Conservation (phyloP, 2,797 vertebrate species). For the Xiphophorus birchmanni region DNA sequence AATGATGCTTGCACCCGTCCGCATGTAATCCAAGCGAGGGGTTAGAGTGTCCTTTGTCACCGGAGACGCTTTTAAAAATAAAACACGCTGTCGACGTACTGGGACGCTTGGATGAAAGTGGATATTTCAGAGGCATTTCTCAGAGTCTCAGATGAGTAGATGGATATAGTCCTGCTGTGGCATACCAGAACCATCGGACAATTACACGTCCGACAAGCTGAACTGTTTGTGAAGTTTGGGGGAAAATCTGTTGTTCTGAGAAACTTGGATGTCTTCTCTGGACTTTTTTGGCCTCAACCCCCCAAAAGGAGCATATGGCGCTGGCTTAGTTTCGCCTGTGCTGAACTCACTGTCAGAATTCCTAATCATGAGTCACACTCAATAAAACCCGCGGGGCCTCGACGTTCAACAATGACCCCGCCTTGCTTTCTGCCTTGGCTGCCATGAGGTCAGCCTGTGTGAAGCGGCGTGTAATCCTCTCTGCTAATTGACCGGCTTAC, state of each 20-base stretch:
- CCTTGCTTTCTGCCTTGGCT: constrained; percentile 29
- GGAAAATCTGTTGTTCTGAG: constrained; percentile 9
- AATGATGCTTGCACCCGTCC: constrained; percentile 87
- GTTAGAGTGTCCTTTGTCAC: constrained; percentile 87
- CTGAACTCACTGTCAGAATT: constrained; percentile 63
- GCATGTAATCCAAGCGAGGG: constrained; percentile 88
- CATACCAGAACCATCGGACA: constrained; percentile 63
- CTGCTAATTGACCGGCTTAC: constrained; percentile 75
- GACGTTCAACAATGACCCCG: constrained; percentile 40
- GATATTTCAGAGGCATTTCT: constrained; percentile 78
- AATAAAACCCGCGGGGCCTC: constrained; percentile 38
- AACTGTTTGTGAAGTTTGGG: constrained; percentile 10
- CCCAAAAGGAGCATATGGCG: constrained; percentile 10
- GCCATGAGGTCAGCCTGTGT: constrained; percentile 43
- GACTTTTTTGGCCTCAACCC: background rate
- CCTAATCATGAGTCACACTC: constrained; percentile 58
- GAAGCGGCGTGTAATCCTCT: constrained; percentile 57
- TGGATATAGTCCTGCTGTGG: constrained; percentile 61
- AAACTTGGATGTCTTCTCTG: constrained; percentile 16
- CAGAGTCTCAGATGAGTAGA: constrained; percentile 66
- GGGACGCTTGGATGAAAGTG: constrained; percentile 78
- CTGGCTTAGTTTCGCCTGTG: constrained; percentile 38
- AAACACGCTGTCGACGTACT: constrained; percentile 78
- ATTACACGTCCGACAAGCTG: constrained; percentile 50
- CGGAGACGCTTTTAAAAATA: constrained; percentile 92